Evolutionary conservation across 1,140 invertebrate genomes (phyloP).

Genomic region (Patella vulgata): DNA sequence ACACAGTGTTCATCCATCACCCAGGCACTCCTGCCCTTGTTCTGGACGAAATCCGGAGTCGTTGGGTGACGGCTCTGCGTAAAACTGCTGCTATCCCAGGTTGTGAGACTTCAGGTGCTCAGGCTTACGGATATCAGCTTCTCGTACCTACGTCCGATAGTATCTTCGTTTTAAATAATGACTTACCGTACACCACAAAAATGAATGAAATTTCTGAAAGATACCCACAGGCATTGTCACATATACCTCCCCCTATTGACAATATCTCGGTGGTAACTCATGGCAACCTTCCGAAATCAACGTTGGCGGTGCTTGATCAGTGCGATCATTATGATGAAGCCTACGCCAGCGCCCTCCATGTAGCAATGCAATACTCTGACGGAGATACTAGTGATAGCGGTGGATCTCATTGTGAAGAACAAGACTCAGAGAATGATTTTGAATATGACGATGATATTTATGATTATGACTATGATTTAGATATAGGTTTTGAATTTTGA

Average conservation of each 20-base stretch:
- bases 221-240: slow-evolving; percentile 47
- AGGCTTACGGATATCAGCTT: slow-evolving; percentile 53
- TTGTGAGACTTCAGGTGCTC: slow-evolving; percentile 31
- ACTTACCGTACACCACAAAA: slow-evolving; percentile 56
- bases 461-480: slow-evolving; percentile 58
- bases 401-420: slow-evolving; percentile 50
- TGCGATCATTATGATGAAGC: slow-evolving; percentile 57
- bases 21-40: slow-evolving; percentile 59
- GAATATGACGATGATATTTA: slow-evolving; percentile 65
- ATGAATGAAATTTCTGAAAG: slow-evolving; percentile 55
- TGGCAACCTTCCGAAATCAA: slow-evolving; percentile 40
- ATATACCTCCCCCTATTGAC: slow-evolving; percentile 61
- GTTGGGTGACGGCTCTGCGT: slow-evolving; percentile 55
- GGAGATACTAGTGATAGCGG: slow-evolving; percentile 58
- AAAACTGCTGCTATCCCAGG: slow-evolving; percentile 34
- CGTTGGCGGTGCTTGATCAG: slow-evolving; percentile 36
- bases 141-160: slow-evolving; percentile 49
- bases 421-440: slow-evolving; percentile 59
- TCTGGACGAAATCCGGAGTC: slow-evolving; percentile 56
- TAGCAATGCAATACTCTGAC: slow-evolving; percentile 50
- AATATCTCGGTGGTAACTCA: slow-evolving; percentile 56
- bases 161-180: slow-evolving; percentile 59
- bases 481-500: slow-evolving; percentile 50
- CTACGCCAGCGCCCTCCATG: slow-evolving; percentile 56
- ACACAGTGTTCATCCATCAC: slow-evolving; percentile 56